Percentiles rank a stretch among this genome's conserved stretches.
phyloP scores from a whole-genome alignment of 2,113 vertebrate species.

The Zosterops pallidus region DNA sequence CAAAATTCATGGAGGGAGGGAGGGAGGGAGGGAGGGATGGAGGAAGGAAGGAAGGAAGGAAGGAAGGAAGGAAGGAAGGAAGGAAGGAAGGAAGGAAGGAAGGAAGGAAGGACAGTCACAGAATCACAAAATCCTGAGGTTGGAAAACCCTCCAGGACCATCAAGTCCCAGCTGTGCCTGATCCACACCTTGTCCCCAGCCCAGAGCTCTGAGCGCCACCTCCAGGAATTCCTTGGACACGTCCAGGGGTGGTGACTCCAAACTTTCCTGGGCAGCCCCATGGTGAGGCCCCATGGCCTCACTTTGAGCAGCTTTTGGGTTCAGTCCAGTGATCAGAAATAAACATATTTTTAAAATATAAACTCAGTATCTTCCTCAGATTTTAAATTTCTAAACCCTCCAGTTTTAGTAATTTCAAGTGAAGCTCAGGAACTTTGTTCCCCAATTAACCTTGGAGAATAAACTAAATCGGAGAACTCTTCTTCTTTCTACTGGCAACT shows the following conservation, averaged over 20 bases:
- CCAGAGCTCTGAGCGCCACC: not conserved
- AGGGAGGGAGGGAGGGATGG: rapidly evolving
- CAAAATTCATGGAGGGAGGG: rapidly evolving
- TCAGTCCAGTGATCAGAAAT: not conserved
- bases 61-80: not conserved
- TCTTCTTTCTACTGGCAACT: not conserved
- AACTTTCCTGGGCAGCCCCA: not conserved
- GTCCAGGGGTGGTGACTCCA: not conserved
- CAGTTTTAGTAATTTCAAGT: not conserved
- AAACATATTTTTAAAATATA: not conserved
- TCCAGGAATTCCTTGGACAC: not conserved
- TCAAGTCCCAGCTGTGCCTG: rapidly evolving
- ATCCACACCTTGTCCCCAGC: not conserved
- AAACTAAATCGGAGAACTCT: not conserved
- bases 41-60: too few species aligned
- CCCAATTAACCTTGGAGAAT: not conserved
- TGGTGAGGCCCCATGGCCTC: too few species aligned
- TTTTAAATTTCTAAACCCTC: not conserved
- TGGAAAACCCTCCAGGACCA: not conserved
- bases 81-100: too few species aligned
- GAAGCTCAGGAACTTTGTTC: not conserved
- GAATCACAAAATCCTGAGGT: not conserved
- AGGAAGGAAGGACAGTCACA: too few species aligned
- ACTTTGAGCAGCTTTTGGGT: not conserved
- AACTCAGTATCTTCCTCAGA: not conserved